phyloP scores from a whole-genome alignment of 2,888 invertebrate species.

The Zygogramma bicolorata region DNA sequence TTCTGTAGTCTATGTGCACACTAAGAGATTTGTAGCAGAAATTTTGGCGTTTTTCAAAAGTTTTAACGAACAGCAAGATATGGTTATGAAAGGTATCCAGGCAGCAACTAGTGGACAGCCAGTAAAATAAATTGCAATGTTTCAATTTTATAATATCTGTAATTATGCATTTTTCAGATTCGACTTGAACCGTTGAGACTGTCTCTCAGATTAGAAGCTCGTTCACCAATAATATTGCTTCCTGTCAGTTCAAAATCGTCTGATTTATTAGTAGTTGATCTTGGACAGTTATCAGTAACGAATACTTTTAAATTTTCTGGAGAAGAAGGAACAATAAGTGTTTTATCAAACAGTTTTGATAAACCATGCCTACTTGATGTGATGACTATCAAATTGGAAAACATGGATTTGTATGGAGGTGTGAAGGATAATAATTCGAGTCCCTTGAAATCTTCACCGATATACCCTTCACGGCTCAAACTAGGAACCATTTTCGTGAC shows the following conservation, averaged over 20 bases:
- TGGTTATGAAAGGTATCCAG: constrained; percentile 77
- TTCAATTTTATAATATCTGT: neutral
- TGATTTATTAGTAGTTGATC: constrained; percentile 83
- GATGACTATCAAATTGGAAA: constrained; percentile 78
- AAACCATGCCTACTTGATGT: constrained; percentile 78
- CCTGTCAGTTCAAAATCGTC: constrained; percentile 87
- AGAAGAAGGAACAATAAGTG: constrained; percentile 70
- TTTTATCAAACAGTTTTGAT: constrained; percentile 61
- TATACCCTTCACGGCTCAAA: constrained; percentile 50
- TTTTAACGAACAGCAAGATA: constrained; percentile 82
- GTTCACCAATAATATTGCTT: constrained; percentile 86
- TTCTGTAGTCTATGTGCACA: constrained; percentile 93
- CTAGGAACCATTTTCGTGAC: constrained; percentile 69
- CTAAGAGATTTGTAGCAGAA: constrained; percentile 92
- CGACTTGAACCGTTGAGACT: constrained; percentile 67
- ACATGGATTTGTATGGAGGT: constrained; percentile 83
- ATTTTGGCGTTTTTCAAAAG: constrained; percentile 87
- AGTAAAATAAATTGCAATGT: constrained; percentile 46
- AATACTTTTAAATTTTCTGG: constrained; percentile 81
- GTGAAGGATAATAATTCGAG: constrained; percentile 58
- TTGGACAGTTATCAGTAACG: constrained; percentile 81
- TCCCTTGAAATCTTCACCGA: constrained; percentile 47
- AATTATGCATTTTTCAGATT: constrained; percentile 47
- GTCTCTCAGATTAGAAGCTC: constrained; percentile 75
- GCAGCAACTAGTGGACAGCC: constrained; percentile 74